phyloP scores from a whole-genome alignment of 1,140 invertebrate species.

The Bradysia coprophila region DNA sequence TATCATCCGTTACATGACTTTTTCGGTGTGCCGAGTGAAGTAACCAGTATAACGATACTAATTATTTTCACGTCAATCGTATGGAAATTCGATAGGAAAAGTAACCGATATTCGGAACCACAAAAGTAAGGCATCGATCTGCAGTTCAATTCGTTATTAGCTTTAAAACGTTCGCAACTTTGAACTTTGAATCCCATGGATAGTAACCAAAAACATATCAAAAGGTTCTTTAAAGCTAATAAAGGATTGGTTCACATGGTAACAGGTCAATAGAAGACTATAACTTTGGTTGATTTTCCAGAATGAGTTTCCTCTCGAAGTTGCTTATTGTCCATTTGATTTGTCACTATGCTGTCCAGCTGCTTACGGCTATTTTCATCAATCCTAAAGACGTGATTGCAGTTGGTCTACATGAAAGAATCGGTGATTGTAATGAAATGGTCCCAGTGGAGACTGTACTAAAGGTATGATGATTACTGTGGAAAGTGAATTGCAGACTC shows the following conservation, averaged over 20 bases:
- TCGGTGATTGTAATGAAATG: slow-evolving; percentile 48
- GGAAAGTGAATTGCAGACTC: background rate
- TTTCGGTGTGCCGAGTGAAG: slow-evolving; percentile 46
- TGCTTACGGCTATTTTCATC: slow-evolving; percentile 32
- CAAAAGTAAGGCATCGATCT: slow-evolving; percentile 11
- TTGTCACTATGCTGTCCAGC: slow-evolving; percentile 29
- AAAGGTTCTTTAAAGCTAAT: too few relatives aligned
- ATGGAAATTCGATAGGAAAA: slow-evolving; percentile 31
- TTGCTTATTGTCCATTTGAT: slow-evolving; percentile 26
- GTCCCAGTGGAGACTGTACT: slow-evolving; percentile 29
- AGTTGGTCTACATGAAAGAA: slow-evolving; percentile 50
- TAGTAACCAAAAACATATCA: background rate
- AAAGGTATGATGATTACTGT: background rate
- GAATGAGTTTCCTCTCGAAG: slow-evolving; percentile 23
- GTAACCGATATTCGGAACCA: slow-evolving; percentile 7
- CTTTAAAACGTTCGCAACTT: background rate
- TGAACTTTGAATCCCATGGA: too few relatives aligned
- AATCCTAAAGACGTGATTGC: slow-evolving; percentile 48
- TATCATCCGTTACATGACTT: slow-evolving; percentile 59
- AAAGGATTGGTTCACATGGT: too few relatives aligned
- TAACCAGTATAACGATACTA: slow-evolving; percentile 44
- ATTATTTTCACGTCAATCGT: slow-evolving; percentile 35
- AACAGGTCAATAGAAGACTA: too few relatives aligned
- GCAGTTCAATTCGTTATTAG: background rate
- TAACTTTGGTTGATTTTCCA: too few relatives aligned